Percentiles rank a stretch among this genome's conserved stretches.
Evolutionary conservation across 2,113 vertebrate genomes (phyloP).

Genomic region (Ceratotherium simum): DNA sequence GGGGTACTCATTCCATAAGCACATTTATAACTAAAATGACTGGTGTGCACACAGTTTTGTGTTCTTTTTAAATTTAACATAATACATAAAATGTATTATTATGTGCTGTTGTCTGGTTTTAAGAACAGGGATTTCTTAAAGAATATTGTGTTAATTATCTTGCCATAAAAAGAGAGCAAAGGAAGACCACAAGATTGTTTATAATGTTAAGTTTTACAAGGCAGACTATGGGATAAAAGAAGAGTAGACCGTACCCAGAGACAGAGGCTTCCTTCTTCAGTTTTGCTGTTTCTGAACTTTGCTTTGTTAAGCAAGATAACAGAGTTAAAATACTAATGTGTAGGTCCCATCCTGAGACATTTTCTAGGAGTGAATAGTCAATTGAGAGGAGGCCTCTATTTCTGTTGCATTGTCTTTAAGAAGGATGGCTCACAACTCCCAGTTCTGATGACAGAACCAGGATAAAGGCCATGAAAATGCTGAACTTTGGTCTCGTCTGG

Average conservation of each 20-base stretch:
- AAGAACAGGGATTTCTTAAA: neutral
- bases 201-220: neutral
- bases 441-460: neutral
- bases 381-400: neutral
- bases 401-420: neutral
- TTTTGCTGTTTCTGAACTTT: slow-evolving; percentile 30
- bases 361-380: neutral
- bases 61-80: neutral
- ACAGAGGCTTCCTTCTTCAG: neutral
- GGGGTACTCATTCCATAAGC: neutral
- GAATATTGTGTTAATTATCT: neutral
- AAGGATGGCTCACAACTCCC: neutral
- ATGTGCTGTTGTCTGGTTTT: neutral
- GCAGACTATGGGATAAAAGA: neutral
- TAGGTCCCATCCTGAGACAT: neutral
- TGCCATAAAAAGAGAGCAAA: neutral
- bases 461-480: neutral
- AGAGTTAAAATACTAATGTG: neutral
- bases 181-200: neutral
- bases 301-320: neutral
- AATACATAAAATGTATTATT: neutral
- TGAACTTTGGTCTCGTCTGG: neutral
- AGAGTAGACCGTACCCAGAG: neutral
- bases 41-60: neutral
- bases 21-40: neutral